A percentile compares a stretch with the other conserved stretches of the same genome.
phyloP scores from a whole-genome alignment of 2,113 vertebrate genomes.

The Eidolon helvum region DNA sequence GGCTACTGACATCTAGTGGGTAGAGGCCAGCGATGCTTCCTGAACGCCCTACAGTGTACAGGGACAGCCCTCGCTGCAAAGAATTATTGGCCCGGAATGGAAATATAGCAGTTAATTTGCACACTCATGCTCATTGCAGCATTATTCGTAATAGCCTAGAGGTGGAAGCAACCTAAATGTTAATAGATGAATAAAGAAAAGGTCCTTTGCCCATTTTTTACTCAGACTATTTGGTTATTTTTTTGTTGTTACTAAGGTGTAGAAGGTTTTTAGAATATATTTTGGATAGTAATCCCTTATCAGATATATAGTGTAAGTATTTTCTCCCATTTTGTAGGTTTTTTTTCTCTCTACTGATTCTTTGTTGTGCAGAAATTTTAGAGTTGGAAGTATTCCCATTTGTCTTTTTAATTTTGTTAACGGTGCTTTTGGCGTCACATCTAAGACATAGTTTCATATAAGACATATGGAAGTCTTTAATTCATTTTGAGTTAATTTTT shows the following conservation, averaged over 20 bases:
- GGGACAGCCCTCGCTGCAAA: neutral
- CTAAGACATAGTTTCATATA: too few species aligned
- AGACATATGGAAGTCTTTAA: neutral
- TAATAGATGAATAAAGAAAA: neutral
- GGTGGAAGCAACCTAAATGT: neutral
- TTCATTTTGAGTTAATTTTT: neutral
- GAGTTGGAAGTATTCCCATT: neutral
- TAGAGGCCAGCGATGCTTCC: neutral
- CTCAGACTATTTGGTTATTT: neutral
- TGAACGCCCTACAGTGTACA: neutral
- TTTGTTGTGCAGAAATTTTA: neutral
- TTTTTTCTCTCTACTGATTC: neutral
- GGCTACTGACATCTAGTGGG: neutral
- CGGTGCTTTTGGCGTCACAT: neutral
- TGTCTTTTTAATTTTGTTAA: neutral
- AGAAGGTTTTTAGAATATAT: neutral
- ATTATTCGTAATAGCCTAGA: neutral
- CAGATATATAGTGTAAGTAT: neutral
- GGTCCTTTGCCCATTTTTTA: neutral
- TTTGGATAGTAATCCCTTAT: neutral
- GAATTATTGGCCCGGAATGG: neutral
- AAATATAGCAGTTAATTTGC: neutral
- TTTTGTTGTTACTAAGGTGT: neutral
- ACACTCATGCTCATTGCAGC: neutral
- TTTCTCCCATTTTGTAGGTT: neutral